Evolutionary conservation across 2,797 vertebrate species (phyloP).

Genomic region (Sardinella longiceps): DNA sequence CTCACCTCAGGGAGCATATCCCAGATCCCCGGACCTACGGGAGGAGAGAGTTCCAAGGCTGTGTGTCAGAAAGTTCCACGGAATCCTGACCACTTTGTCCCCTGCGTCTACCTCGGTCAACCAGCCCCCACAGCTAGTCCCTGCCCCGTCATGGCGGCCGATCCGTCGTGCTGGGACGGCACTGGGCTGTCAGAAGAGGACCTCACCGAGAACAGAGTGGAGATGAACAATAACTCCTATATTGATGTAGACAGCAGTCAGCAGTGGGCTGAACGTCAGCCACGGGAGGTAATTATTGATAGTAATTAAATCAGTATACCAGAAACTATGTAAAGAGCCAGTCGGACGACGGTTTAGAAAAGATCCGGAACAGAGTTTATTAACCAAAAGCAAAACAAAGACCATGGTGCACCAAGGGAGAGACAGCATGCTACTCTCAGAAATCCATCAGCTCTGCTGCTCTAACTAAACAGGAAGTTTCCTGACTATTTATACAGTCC

Average conservation of each 20-base stretch:
- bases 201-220: slow-evolving; percentile 59
- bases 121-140: slow-evolving; percentile 35
- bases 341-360: too few species aligned
- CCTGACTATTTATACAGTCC: too few species aligned
- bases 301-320: too few species aligned
- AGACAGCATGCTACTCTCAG: too few species aligned
- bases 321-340: too few species aligned
- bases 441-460: too few species aligned
- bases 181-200: slow-evolving; percentile 63
- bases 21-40: background rate
- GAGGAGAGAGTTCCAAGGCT: slow-evolving; percentile 50
- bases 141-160: slow-evolving; percentile 63
- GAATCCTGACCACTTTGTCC: slow-evolving; percentile 72
- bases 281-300: slow-evolving; percentile 69
- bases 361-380: too few species aligned
- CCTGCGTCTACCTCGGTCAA: slow-evolving; percentile 76
- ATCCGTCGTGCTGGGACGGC: slow-evolving; percentile 50
- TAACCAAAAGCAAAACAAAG: too few species aligned
- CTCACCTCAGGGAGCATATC: slow-evolving; percentile 23
- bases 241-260: slow-evolving; percentile 55
- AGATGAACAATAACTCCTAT: slow-evolving; percentile 72
- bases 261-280: slow-evolving; percentile 61
- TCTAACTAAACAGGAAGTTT: too few species aligned
- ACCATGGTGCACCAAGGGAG: too few species aligned
- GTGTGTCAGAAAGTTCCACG: slow-evolving; percentile 63